Evolutionary conservation across 2,888 invertebrate species (phyloP).

Genomic region (Smittia aterrima): DNA sequence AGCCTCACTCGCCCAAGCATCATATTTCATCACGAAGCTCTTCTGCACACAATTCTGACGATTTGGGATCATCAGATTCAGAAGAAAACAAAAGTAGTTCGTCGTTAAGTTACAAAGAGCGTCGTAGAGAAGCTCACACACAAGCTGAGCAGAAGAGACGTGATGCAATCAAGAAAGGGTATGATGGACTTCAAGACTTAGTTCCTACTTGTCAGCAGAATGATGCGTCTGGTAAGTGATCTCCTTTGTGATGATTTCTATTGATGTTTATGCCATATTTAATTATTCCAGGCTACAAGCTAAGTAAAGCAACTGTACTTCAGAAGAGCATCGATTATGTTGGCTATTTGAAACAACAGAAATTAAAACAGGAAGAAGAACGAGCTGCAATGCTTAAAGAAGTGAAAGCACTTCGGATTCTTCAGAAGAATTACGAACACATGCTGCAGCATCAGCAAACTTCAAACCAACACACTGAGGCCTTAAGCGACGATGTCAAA

Average conservation of each 20-base stretch:
- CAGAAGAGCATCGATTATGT: constrained; percentile 94
- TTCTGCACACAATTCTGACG: constrained; percentile 24
- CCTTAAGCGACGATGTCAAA: constrained; percentile 92
- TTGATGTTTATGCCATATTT: constrained; percentile 59
- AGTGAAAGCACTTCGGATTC: constrained; percentile 87
- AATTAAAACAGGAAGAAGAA: constrained; percentile 93
- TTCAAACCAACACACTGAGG: constrained; percentile 82
- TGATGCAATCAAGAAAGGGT: constrained; percentile 96
- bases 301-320: constrained; percentile 59
- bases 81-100: constrained; percentile 58
- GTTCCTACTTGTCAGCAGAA: constrained; percentile 93
- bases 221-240: constrained; percentile 66
- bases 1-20: constrained; percentile 27
- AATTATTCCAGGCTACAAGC: constrained; percentile 11
- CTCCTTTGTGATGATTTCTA: too few relatives aligned
- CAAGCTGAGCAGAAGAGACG: constrained; percentile 94
- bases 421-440: constrained; percentile 94
- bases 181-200: constrained; percentile 87
- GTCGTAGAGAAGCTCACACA: constrained; percentile 91
- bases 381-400: constrained; percentile 85
- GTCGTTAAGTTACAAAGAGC: constrained; percentile 84
- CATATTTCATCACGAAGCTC: constrained; percentile 35
- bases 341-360: constrained; percentile 86
- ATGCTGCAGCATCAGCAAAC: constrained; percentile 95
- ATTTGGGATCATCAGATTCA: constrained; percentile 59